These are phyloP conservation scores for Caenorhabditis virilis DNA, from an alignment of 2,888 invertebrate species.

Conservation along the genomic window DNA sequence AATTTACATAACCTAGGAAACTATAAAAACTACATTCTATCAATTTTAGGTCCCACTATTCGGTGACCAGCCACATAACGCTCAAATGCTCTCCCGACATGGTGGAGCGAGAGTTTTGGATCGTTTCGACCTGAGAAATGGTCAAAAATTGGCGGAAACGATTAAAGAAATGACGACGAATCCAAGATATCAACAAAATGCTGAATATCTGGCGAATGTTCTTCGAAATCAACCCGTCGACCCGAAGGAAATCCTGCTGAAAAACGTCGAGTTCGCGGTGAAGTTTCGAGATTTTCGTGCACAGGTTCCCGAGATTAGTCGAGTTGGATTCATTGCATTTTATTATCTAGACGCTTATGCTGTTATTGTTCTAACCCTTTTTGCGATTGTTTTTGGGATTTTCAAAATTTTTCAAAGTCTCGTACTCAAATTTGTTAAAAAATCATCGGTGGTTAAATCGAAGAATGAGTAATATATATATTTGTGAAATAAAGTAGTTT, in stretches of 20 bases:
- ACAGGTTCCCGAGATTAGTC: constrained; percentile 14
- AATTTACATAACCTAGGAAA: no score
- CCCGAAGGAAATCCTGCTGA: constrained; percentile 18
- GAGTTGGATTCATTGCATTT: constrained; percentile 8
- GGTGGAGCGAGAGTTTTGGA: neutral
- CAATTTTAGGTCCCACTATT: constrained; percentile 18
- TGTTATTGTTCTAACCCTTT: neutral
- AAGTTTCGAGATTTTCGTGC: constrained; percentile 19
- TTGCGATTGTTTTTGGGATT: neutral
- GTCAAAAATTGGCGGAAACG: neutral
- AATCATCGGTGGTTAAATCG: no score
- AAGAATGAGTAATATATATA: no score
- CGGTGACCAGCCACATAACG: constrained; percentile 26
- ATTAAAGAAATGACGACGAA: neutral
- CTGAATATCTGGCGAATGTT: constrained; percentile 5
- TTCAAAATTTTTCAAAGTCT: no score
- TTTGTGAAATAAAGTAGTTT: no score
- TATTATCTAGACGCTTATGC: constrained; percentile 21
- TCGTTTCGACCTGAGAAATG: neutral
- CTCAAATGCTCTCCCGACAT: constrained; percentile 17
- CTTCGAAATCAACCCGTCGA: constrained; percentile 26
- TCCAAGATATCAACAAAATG: constrained; percentile 9
- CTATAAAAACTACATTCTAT: no score
- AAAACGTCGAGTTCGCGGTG: constrained; percentile 23
- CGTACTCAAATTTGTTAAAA: no score